Base-by-base conservation (phyloP, 2,888 invertebrate genomes). In the Tinea semifulvella region DNA sequence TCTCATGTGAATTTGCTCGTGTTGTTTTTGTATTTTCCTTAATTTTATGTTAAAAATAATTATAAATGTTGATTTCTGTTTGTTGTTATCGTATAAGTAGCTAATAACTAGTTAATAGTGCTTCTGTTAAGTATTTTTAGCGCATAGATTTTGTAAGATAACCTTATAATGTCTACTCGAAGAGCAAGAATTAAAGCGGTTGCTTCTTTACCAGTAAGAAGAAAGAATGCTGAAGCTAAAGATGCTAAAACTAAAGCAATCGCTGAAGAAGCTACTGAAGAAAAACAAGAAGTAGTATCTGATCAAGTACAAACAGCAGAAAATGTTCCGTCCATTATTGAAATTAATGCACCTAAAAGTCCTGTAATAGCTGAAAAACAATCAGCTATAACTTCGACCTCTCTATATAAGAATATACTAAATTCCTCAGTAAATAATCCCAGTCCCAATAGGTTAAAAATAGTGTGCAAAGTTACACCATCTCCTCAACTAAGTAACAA, bases 171-270 rank as follows among this genome's bases (percentile, higher is more conserved):
- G 88, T 84, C 87, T 45, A 84, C 84, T 39, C 75, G 89, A 68
- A 70, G 90, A 57, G 86, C 88, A 42, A 83, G 91, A 66, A 88
- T 91, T 54, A 91, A 90, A 80, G 89, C 87, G 46, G 82, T 88
- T 54, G 88, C 88, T 36, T 86, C 88, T 49, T 79, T 90, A 50
- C 88, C 88, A 36, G 82, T 84, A 18, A 67, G 76, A 47, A 63
- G 76, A 56, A 72, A 70, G 58, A 74, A 72, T 56, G 58, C 54
- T 16, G 73, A 68, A 26, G n/a, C 17, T 11, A 46, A 27, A 10
- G 5, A 25, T 40, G 19, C 11, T 31, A 60, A 50, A 47, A 43
- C 49, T 14, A 65, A 66, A 38, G 18, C 25, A 13, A 16, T 13
- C 7, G 14, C 13, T 38, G 18, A 38, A 19, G 6, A 6, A 13